These are phyloP conservation scores for Pimephales promelas DNA, from an alignment of 2,113 vertebrate genomes.

Conservation along the genomic window DNA sequence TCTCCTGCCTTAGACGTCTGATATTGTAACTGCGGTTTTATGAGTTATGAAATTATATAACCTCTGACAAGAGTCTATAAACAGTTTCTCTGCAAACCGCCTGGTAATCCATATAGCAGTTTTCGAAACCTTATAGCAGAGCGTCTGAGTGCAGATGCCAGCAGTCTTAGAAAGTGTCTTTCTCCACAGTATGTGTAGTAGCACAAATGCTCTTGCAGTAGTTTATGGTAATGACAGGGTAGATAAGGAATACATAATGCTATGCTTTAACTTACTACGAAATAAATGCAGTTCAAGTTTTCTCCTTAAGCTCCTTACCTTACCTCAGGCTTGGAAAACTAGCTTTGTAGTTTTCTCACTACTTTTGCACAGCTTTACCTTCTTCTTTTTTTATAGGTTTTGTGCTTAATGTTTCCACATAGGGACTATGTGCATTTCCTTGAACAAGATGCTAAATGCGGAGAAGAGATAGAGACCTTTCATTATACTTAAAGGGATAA, in stretches of 20 bases:
- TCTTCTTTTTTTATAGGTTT: constrained; percentile 1
- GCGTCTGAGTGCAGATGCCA: constrained; percentile 15
- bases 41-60: constrained; percentile 29
- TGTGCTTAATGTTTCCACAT: neutral
- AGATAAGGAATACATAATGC: constrained; percentile 14
- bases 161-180: constrained; percentile 2
- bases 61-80: neutral
- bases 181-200: neutral
- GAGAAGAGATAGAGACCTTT: neutral
- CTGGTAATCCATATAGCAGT: constrained; percentile 4
- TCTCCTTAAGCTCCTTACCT: constrained; percentile 20
- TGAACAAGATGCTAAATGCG: neutral
- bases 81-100: constrained; percentile 14
- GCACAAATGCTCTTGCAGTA: neutral
- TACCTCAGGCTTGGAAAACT: constrained; percentile 14
- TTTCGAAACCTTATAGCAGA: neutral
- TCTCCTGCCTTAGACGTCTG: constrained; percentile 9
- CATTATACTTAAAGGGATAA: neutral
- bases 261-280: constrained; percentile 19
- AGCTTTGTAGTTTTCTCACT: constrained; percentile 14
- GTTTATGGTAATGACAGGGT: constrained; percentile 27
- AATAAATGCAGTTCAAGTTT: constrained; percentile 24
- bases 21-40: constrained; percentile 23
- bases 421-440: neutral
- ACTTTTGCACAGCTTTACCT: neutral